Base-by-base conservation (phyloP, 2,113 vertebrate genomes). In the Bos taurus region DNA sequence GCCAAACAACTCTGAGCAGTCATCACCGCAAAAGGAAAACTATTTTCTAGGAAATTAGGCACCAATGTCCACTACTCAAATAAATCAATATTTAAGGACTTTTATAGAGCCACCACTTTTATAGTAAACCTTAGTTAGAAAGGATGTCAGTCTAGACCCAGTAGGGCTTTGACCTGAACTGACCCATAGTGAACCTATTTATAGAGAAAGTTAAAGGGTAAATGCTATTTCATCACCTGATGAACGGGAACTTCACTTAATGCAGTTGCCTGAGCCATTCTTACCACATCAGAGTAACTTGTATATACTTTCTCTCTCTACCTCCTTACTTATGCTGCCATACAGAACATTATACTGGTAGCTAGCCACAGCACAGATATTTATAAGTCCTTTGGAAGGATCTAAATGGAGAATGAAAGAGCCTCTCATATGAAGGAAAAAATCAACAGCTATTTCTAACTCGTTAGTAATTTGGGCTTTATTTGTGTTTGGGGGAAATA, bases 331-430 rank as follows among this genome's bases (percentile, higher is more conserved):
- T 36, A 57, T 0, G 8, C 17, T 5, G 9, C 46, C 21, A 33
- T 2, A 0, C 10, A 50, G 40, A 91, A 6, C 6, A 1, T 30
- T 21, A 33, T 8, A 16, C 23, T 40, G 23, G 15, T 17, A 83
- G 33, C 15, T 60, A 94, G n/a, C 50, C 33, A 71, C n/a, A 40
- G 52, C 1, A 84, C 33, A 33, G 3, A 25, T 40, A 74, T 48
- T 54, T 90, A 67, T 36, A 90, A 67, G 13, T 33, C 10, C 77
- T 88, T 59, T 74, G 10, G 52, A 95, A 97, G 48, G 25, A 16
- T 83, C 64, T 97, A 89, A 91, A 88, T 62, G 57, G 25, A 88
- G 56, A 85, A 74, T 50, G 52, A 95, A 96, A 95, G 54, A 90
- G 17, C 16, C 52, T 62, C 30, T 56, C 67, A 60, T 4, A 21